Evolutionary conservation across 2,113 vertebrate species (phyloP).

Genomic region (Eidolon helvum): DNA sequence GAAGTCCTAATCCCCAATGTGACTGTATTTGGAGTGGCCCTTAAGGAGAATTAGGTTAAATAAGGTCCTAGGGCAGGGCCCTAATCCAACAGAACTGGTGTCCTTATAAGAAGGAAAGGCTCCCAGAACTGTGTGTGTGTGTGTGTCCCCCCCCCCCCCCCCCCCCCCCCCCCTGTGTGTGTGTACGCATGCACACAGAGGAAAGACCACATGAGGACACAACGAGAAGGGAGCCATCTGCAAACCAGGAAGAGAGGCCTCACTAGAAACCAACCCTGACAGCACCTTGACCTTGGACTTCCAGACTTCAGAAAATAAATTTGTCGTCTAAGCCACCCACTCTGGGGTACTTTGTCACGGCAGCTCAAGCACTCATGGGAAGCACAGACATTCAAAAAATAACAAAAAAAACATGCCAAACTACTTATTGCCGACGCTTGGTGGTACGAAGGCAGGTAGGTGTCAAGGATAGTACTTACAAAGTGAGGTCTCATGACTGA

Average conservation of each 20-base stretch:
- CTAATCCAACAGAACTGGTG: background rate
- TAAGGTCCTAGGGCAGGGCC: background rate
- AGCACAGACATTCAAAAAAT: background rate
- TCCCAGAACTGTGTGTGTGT: background rate
- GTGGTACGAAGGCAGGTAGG: background rate
- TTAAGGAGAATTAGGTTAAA: background rate
- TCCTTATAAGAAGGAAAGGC: background rate
- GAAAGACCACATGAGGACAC: background rate
- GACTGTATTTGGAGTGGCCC: background rate
- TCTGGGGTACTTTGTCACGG: background rate
- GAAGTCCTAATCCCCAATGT: background rate
- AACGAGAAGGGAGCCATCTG: background rate
- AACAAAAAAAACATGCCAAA: background rate
- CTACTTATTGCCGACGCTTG: background rate
- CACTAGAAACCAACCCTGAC: background rate
- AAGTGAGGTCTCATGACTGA: slow-evolving; percentile 97
- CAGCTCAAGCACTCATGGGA: background rate
- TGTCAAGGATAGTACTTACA: slow-evolving; percentile 86
- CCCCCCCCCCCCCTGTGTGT: too few relatives aligned
- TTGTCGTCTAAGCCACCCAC: background rate
- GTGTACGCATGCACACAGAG: background rate
- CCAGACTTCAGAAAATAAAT: background rate
- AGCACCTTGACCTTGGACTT: background rate
- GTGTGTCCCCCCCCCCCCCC: too few relatives aligned
- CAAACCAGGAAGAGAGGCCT: background rate